These are phyloP conservation scores for Umimayanthus chanpuru DNA, from an alignment of 92 coral and sea anemone genomes.

Conservation along the genomic window DNA sequence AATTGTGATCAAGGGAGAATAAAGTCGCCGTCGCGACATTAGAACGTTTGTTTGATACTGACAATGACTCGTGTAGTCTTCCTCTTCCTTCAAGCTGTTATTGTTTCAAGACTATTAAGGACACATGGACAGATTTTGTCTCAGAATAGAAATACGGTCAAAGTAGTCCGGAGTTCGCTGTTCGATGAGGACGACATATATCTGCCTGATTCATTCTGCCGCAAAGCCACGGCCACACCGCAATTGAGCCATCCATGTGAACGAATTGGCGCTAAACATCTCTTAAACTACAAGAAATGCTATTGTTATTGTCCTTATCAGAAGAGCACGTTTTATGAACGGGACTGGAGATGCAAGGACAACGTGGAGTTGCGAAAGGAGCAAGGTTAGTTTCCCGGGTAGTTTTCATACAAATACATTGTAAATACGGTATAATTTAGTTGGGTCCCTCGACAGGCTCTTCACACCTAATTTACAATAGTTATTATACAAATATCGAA, in stretches of 20 bases:
- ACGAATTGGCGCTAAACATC: background rate
- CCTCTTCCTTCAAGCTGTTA: background rate
- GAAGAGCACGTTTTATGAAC: slow-evolving; percentile 29
- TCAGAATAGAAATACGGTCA: background rate
- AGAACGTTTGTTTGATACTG: no score
- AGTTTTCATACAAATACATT: no score
- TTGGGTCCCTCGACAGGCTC: no score
- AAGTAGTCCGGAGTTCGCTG: slow-evolving; percentile 2
- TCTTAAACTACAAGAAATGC: background rate
- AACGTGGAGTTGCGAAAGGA: background rate
- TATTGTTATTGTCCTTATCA: slow-evolving; percentile 23
- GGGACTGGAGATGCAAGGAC: slow-evolving; percentile 22
- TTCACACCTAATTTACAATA: no score
- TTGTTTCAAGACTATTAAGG: background rate
- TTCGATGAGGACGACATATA: slow-evolving; percentile 14
- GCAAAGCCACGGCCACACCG: background rate
- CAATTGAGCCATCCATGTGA: background rate
- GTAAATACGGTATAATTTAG: no score
- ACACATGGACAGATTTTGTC: background rate
- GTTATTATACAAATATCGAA: no score
- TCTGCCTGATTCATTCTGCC: slow-evolving; percentile 28
- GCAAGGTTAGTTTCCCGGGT: slow-evolving; percentile 30
- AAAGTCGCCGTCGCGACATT: no score
- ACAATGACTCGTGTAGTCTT: background rate
- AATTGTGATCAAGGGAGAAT: background rate